Evolutionary conservation across 2,797 vertebrate species (phyloP).

Genomic region (Spinus pinus): DNA sequence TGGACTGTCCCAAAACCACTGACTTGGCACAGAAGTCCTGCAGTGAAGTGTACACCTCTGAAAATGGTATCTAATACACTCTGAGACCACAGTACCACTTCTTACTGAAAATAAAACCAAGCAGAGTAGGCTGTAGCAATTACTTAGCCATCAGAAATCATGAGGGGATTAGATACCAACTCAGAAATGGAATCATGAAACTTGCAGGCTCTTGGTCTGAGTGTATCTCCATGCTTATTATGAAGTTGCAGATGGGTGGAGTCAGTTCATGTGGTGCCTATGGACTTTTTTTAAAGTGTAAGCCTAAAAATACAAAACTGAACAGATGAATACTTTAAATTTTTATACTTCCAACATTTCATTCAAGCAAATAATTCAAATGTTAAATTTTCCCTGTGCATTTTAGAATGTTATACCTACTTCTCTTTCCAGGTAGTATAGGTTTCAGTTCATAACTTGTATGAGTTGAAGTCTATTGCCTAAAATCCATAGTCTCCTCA

Average conservation of each 20-base stretch:
- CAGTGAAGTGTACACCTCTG: neutral
- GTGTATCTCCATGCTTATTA: neutral
- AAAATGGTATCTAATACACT: neutral
- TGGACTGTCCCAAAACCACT: neutral
- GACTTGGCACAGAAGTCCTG: neutral
- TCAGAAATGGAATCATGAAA: neutral
- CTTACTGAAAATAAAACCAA: neutral
- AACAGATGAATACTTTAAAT: neutral
- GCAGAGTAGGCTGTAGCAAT: neutral
- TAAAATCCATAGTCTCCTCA: neutral
- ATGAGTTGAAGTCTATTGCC: neutral
- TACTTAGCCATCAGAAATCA: neutral
- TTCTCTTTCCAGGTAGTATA: neutral
- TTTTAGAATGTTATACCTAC: neutral
- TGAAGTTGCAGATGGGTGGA: neutral
- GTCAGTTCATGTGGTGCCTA: neutral
- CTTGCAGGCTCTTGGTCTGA: neutral
- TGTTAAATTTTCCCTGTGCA: neutral
- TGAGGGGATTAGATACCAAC: accelerated
- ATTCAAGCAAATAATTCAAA: neutral
- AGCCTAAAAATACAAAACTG: neutral
- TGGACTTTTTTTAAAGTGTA: neutral
- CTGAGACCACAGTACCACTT: neutral
- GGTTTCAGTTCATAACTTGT: neutral
- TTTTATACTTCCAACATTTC: neutral